A percentile compares a stretch with the other conserved stretches of the same genome.
Conservation (phyloP, 2,888 invertebrate genomes). For the Gari tellinella region DNA sequence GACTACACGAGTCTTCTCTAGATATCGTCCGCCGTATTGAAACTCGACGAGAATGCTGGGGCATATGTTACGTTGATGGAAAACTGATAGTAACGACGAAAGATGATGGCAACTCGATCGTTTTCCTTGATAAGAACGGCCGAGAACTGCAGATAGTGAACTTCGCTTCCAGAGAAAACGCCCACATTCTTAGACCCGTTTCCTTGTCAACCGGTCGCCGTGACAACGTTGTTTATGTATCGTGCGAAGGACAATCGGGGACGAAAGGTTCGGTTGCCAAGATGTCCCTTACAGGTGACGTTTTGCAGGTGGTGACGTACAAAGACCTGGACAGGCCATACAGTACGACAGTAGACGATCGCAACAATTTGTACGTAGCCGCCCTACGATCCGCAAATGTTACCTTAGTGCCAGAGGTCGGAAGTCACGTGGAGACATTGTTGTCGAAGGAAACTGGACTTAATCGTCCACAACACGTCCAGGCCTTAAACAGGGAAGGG, state of each 20-base stretch:
- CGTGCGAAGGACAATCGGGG: slow-evolving; percentile 58
- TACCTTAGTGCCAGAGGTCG: slow-evolving; percentile 37
- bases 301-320: slow-evolving; percentile 41
- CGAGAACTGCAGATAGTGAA: slow-evolving; percentile 50
- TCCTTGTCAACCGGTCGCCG: slow-evolving; percentile 33
- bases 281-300: slow-evolving; percentile 52
- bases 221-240: slow-evolving; percentile 42
- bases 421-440: slow-evolving; percentile 36
- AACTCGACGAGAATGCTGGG: slow-evolving; percentile 58
- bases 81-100: slow-evolving; percentile 46
- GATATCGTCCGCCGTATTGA: slow-evolving; percentile 33
- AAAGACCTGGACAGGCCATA: slow-evolving; percentile 57
- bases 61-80: slow-evolving; percentile 42
- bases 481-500: slow-evolving; percentile 31
- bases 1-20: slow-evolving; percentile 30
- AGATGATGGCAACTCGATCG: slow-evolving; percentile 52
- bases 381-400: slow-evolving; percentile 55
- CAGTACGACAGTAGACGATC: slow-evolving; percentile 46
- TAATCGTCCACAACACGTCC: slow-evolving; percentile 55
- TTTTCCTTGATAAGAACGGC: slow-evolving; percentile 51
- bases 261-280: slow-evolving; percentile 54
- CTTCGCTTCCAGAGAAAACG: slow-evolving; percentile 54
- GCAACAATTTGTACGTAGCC: slow-evolving; percentile 46
- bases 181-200: slow-evolving; percentile 54
- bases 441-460: slow-evolving; percentile 52